Conservation (phyloP, 2,113 vertebrate genomes). For the Centropus unirufus region DNA sequence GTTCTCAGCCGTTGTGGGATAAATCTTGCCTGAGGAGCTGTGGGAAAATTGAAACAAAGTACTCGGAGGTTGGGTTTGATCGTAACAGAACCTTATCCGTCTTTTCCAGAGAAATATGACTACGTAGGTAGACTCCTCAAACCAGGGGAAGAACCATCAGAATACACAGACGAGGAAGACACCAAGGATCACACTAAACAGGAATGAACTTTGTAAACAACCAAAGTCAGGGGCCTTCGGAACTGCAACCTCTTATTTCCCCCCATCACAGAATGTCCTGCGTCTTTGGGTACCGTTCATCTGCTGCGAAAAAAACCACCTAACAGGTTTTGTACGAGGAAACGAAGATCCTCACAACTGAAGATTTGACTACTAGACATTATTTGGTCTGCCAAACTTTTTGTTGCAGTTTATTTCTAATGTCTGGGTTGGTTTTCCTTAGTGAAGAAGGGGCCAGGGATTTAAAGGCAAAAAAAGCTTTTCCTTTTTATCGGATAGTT, state of each 20-base stretch:
- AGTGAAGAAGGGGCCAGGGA: constrained; percentile 73
- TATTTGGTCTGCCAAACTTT: constrained; percentile 73
- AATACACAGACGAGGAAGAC: constrained; percentile 99
- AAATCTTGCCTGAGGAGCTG: background rate
- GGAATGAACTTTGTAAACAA: constrained; percentile 90
- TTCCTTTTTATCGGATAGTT: constrained; percentile 65
- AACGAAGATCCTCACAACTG: constrained; percentile 68
- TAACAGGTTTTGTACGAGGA: constrained; percentile 79
- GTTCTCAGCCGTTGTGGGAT: background rate
- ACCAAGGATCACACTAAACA: constrained; percentile 97
- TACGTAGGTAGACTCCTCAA: constrained; percentile 98
- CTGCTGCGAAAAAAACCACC: constrained; percentile 77
- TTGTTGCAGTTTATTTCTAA: constrained; percentile 74
- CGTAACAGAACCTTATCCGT: constrained; percentile 38
- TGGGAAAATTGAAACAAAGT: background rate
- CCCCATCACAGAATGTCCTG: constrained; percentile 74
- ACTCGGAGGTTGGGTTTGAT: background rate
- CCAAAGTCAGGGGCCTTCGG: constrained; percentile 93
- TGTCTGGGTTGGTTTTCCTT: constrained; percentile 75
- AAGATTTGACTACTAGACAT: constrained; percentile 79
- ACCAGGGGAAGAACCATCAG: constrained; percentile 97
- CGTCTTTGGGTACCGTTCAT: constrained; percentile 77
- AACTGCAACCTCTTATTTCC: constrained; percentile 82
- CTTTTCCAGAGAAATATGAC: constrained; percentile 95
- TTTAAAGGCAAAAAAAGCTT: constrained; percentile 62